Evolutionary conservation across 2,888 invertebrate species (phyloP).

Genomic region (Cabera pusaria): DNA sequence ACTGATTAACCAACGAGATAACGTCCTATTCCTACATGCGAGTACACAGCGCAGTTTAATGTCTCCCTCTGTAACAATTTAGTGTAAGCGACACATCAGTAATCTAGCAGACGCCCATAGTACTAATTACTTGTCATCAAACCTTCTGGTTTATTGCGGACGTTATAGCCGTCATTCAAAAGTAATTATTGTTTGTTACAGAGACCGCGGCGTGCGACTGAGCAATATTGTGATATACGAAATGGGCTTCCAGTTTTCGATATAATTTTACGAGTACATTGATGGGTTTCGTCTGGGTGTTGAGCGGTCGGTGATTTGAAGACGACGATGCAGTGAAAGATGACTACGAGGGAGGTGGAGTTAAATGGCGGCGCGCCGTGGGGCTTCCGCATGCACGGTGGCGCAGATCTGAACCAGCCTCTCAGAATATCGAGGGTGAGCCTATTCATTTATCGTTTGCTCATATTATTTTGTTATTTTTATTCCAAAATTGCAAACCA

Average conservation of each 20-base stretch:
- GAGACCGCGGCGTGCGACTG: constrained; percentile 48
- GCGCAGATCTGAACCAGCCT: constrained; percentile 90
- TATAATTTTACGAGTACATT: constrained; percentile 47
- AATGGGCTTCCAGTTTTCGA: constrained; percentile 58
- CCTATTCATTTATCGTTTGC: too few relatives aligned
- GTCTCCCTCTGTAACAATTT: constrained; percentile 19
- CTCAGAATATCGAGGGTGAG: constrained; percentile 91
- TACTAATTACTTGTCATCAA: constrained; percentile 24
- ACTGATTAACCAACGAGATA: constrained; percentile 19
- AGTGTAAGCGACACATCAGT: constrained; percentile 13
- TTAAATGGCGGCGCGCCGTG: constrained; percentile 93
- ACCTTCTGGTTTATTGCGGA: constrained; percentile 25
- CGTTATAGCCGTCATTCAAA: constrained; percentile 28
- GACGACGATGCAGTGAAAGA: constrained; percentile 68
- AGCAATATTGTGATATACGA: constrained; percentile 56
- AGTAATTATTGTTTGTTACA: constrained; percentile 53
- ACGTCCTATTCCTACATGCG: constrained; percentile 9
- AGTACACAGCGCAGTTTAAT: constrained; percentile 17
- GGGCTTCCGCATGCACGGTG: constrained; percentile 95
- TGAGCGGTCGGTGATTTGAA: constrained; percentile 41
- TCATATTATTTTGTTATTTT: too few relatives aligned
- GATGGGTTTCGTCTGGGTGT: constrained; percentile 35
- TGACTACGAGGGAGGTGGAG: constrained; percentile 89
- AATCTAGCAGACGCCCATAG: constrained; percentile 21
- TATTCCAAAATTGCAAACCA: too few relatives aligned